Percentiles rank a stretch among this genome's conserved stretches.
Evolutionary conservation across 2,888 invertebrate genomes (phyloP).

Genomic region (Agriopis aurantiaria): DNA sequence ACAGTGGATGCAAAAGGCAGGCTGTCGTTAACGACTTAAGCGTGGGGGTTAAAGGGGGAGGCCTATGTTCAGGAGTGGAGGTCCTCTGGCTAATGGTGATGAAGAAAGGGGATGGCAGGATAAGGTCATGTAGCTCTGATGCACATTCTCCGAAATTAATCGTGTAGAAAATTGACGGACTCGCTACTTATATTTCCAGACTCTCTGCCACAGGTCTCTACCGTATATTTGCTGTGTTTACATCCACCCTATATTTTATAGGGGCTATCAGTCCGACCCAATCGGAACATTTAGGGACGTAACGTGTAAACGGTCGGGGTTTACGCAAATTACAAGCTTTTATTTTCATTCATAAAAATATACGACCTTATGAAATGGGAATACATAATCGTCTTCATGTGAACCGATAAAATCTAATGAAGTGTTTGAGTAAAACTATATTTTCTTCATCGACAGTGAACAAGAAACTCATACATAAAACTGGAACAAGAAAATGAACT

Average conservation of each 20-base stretch:
- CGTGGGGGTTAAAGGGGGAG: no score
- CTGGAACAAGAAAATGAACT: no score
- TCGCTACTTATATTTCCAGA: background rate
- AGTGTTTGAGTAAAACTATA: slow-evolving; percentile 15
- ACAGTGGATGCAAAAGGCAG: no score
- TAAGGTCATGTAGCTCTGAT: no score
- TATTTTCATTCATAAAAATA: slow-evolving; percentile 34
- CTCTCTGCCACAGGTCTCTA: slow-evolving; percentile 8
- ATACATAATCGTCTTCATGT: slow-evolving; percentile 3
- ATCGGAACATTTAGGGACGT: slow-evolving; percentile 41
- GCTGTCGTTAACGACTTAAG: no score
- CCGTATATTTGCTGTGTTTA: slow-evolving; percentile 22
- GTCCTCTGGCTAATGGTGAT: no score
- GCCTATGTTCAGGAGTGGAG: no score
- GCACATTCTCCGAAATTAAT: no score
- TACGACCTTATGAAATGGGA: slow-evolving; percentile 28
- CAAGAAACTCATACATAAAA: no score
- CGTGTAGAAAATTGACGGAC: no score
- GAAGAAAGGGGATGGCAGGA: no score
- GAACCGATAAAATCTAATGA: slow-evolving; percentile 7
- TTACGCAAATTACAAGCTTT: slow-evolving; percentile 43
- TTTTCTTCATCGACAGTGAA: background rate
- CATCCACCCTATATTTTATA: slow-evolving; percentile 30
- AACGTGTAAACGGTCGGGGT: slow-evolving; percentile 41
- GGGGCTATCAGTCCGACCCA: slow-evolving; percentile 44